These are phyloP conservation scores for Benitochromis conjunctus DNA, from an alignment of 2,113 vertebrate genomes.

Conservation along the genomic window DNA sequence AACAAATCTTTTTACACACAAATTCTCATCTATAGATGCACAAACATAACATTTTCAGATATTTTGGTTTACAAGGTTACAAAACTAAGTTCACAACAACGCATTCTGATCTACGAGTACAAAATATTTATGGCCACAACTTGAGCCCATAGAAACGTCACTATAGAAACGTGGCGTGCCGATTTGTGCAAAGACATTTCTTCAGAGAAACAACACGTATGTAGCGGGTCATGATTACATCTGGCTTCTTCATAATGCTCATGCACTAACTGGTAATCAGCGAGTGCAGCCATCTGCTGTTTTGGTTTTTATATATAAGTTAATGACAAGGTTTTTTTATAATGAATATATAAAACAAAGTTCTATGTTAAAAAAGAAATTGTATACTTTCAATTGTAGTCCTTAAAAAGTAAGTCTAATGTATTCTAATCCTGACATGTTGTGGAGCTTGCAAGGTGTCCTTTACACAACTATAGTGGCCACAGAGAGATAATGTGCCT, in stretches of 20 bases:
- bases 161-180: neutral
- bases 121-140: too few relatives aligned
- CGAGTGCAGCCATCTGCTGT: neutral
- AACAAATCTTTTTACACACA: too few relatives aligned
- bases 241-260: neutral
- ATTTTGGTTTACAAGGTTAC: too few relatives aligned
- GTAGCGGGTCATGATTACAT: neutral
- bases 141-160: too few relatives aligned
- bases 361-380: neutral
- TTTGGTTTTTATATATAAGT: neutral
- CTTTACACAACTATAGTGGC: neutral
- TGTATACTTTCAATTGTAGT: neutral
- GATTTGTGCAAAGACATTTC: neutral
- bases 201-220: neutral
- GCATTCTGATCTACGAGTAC: too few relatives aligned
- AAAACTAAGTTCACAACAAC: too few relatives aligned
- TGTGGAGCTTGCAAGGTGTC: neutral
- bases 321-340: neutral
- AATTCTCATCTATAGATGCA: too few relatives aligned
- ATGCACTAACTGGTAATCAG: neutral
- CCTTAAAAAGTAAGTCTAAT: neutral
- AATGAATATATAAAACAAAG: neutral
- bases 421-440: neutral
- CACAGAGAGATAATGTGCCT: neutral
- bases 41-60: too few relatives aligned